Evolutionary conservation across 2,113 vertebrate genomes (phyloP).

Genomic region (Tympanuchus pallidicinctus): DNA sequence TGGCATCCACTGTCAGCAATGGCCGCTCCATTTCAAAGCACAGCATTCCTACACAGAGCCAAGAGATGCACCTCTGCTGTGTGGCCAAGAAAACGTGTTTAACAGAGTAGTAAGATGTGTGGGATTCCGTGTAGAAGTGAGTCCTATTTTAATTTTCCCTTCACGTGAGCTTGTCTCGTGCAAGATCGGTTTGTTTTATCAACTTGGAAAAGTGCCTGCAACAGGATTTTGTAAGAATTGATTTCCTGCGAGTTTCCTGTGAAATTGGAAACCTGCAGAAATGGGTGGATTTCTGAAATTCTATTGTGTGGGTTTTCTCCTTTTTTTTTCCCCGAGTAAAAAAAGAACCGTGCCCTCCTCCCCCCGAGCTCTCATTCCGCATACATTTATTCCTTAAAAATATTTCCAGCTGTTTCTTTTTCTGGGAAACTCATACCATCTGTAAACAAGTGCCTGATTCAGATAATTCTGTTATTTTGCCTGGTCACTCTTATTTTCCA

Average conservation of each 20-base stretch:
- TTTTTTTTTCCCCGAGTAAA: neutral
- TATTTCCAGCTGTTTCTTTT: slow-evolving; percentile 59
- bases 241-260: slow-evolving; percentile 80
- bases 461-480: slow-evolving; percentile 36
- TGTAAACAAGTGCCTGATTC: slow-evolving; percentile 41
- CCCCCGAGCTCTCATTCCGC: slow-evolving; percentile 4
- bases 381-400: slow-evolving; percentile 18
- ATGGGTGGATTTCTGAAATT: slow-evolving; percentile 63
- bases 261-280: slow-evolving; percentile 77
- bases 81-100: neutral
- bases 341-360: slow-evolving; percentile 35
- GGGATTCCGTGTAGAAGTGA: neutral
- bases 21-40: neutral
- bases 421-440: slow-evolving; percentile 1
- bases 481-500: slow-evolving; percentile 44
- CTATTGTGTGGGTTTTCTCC: neutral
- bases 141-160: neutral
- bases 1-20: neutral
- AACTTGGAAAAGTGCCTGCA: slow-evolving; percentile 27
- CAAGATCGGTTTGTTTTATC: slow-evolving; percentile 36
- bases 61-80: neutral
- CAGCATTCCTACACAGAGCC: neutral
- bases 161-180: accelerated
- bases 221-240: slow-evolving; percentile 13
- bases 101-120: accelerated